Conservation (phyloP, 2,888 invertebrate species). For the Patella caerulea region DNA sequence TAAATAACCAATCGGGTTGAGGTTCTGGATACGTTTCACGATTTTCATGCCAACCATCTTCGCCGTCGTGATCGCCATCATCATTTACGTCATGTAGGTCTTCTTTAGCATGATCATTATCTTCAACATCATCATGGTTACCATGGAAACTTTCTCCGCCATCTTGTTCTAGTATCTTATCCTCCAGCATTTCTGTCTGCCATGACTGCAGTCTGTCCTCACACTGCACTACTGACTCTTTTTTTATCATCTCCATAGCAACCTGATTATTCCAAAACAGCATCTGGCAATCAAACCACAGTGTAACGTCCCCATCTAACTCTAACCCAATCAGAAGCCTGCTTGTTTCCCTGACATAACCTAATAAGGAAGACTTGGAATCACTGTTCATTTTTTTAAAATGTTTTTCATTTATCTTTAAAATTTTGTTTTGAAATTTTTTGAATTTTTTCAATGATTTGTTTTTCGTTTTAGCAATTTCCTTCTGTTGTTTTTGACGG, state of each 20-base stretch:
- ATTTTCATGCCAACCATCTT: too few relatives aligned
- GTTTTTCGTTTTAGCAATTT: not conserved
- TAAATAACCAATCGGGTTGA: not conserved
- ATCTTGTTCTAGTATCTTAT: slow-evolving; percentile 3
- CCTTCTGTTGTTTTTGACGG: not conserved
- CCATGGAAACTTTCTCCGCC: not conserved
- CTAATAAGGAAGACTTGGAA: slow-evolving; percentile 10
- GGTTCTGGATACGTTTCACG: too few relatives aligned
- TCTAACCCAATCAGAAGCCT: too few relatives aligned
- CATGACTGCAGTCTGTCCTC: not conserved
- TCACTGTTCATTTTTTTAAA: slow-evolving; percentile 7
- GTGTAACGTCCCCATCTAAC: not conserved
- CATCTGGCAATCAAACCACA: slow-evolving; percentile 15
- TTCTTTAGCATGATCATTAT: too few relatives aligned
- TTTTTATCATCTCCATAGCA: not conserved
- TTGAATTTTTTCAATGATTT: slow-evolving; percentile 11
- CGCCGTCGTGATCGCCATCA: too few relatives aligned
- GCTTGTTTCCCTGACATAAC: too few relatives aligned
- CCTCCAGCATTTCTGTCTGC: not conserved
- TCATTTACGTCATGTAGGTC: too few relatives aligned
- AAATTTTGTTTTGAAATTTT: not conserved
- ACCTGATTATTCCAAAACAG: slow-evolving; percentile 9
- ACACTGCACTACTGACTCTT: not conserved
- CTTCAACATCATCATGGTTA: too few relatives aligned
- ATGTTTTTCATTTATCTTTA: slow-evolving; percentile 11